These are phyloP conservation scores for Gari tellinella DNA, from an alignment of 2,888 invertebrate species.

Conservation along the genomic window DNA sequence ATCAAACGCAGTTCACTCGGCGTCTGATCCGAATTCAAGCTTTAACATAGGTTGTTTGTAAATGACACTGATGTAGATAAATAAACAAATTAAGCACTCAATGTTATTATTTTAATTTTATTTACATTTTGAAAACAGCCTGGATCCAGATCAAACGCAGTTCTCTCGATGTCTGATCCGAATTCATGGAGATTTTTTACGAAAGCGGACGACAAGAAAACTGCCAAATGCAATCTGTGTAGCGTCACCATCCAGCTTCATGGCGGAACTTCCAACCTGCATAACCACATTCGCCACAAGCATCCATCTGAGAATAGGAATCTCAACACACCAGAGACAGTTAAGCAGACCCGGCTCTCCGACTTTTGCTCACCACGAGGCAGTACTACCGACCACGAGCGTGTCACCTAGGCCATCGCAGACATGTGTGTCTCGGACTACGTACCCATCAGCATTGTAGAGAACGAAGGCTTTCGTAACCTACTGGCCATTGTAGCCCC, in stretches of 20 bases:
- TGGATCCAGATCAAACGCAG: too few relatives aligned
- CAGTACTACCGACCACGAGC: not conserved
- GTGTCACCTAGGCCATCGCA: not conserved
- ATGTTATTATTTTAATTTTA: too few relatives aligned
- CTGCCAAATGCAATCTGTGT: not conserved
- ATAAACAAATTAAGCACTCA: too few relatives aligned
- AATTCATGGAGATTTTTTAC: not conserved
- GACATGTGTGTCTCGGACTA: not conserved
- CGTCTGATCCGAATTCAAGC: too few relatives aligned
- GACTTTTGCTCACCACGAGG: too few relatives aligned
- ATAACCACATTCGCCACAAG: not conserved
- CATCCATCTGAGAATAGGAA: not conserved
- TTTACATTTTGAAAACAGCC: too few relatives aligned
- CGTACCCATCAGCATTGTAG: not conserved
- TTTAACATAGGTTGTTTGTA: too few relatives aligned
- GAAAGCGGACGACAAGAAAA: not conserved
- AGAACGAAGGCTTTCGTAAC: not conserved
- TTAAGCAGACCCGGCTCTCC: too few relatives aligned
- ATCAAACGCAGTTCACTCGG: too few relatives aligned
- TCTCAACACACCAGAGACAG: too few relatives aligned
- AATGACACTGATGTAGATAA: too few relatives aligned
- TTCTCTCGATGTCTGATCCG: too few relatives aligned
- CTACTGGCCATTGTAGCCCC: slow-evolving; percentile 8
- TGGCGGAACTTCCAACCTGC: not conserved
- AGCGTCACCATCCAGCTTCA: not conserved